Base-by-base conservation (phyloP, 2,113 vertebrate genomes). In the Ammodytes dubius region DNA sequence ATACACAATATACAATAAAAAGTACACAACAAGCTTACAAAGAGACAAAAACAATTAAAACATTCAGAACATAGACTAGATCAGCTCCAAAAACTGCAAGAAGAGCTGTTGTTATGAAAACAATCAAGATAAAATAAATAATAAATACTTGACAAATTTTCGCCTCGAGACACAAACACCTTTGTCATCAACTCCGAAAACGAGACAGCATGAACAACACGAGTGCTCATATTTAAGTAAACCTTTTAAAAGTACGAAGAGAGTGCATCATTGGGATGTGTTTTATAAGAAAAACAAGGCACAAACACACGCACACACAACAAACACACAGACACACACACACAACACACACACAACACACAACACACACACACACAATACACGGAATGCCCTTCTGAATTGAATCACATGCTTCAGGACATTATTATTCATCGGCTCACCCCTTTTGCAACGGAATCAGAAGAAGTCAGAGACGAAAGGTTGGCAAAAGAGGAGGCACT, bases 231-330 rank as follows among this genome's bases (percentile, higher is more conserved):
- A 3, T 12, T 63, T 47, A 64, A 71, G 6, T 19, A 11, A 59
- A 54, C n/a, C 40, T n/a, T 65, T 17, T 9, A 47, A 47, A 70
- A 50, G 14, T 56, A 40, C 63, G 54, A 19, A 39, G 12, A 11
- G 27, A 45, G 43, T 50, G 9, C 77, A 86, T 67, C n/a, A 71
- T 67, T 67, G 2, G n/a, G 40, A 71, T 54, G n/a, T 11, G 19
- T 63, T 80, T 67, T 39, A 79, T 56, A 45, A 59, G 80, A 72
- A 60, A 82, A 68, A 70, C 14, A 83, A 74, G 15, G 12, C 42
- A 77, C 59, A 70, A 50, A 79, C 27, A 27, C 27, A 60, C 58
- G 17, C 57, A 59, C 37, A 40, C 57, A 57, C 54, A 57, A 60
- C 58, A 15, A 35, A 59, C 37, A 40, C 57, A 57, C 54, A 57